Conservation (phyloP, 2,888 invertebrate genomes). For the Sisyra terminalis region DNA sequence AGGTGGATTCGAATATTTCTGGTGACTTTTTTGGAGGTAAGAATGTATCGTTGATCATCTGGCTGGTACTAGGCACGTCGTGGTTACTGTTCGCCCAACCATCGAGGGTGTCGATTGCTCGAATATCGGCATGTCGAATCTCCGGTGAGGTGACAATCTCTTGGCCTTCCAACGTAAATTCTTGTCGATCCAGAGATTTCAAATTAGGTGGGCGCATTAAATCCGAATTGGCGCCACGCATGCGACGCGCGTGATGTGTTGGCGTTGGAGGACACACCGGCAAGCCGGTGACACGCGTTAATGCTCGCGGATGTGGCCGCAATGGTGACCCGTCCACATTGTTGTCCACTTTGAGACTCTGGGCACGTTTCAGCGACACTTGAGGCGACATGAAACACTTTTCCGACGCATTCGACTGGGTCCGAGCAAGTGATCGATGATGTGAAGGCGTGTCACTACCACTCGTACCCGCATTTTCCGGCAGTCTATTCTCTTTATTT, state of each 20-base stretch:
- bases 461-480: constrained; percentile 6
- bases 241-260: constrained; percentile 63
- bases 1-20: constrained; percentile 18
- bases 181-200: constrained; percentile 28
- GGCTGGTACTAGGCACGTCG: constrained; percentile 1
- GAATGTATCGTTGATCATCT: constrained; percentile 5
- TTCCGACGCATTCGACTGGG: constrained; percentile 6
- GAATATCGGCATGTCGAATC: constrained; percentile 25
- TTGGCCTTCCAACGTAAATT: constrained; percentile 13
- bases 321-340: constrained; percentile 17
- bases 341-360: constrained; percentile 6
- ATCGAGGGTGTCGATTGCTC: constrained; percentile 21
- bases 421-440: constrained; percentile 5
- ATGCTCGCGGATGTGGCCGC: constrained; percentile 44
- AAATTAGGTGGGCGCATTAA: constrained; percentile 30
- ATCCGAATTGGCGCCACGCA: constrained; percentile 29
- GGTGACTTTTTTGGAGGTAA: constrained; percentile 20
- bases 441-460: constrained; percentile 12
- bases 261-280: constrained; percentile 76
- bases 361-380: constrained; percentile 8
- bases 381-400: constrained; percentile 12
- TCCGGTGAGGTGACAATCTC: constrained; percentile 27
- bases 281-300: constrained; percentile 36
- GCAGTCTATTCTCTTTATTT: constrained; percentile 7
- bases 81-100: constrained; percentile 13